A percentile compares a stretch with the other conserved stretches of the same genome.
Conservation (phyloP, 2,888 invertebrate genomes). For the Ophioninae sp. region DNA sequence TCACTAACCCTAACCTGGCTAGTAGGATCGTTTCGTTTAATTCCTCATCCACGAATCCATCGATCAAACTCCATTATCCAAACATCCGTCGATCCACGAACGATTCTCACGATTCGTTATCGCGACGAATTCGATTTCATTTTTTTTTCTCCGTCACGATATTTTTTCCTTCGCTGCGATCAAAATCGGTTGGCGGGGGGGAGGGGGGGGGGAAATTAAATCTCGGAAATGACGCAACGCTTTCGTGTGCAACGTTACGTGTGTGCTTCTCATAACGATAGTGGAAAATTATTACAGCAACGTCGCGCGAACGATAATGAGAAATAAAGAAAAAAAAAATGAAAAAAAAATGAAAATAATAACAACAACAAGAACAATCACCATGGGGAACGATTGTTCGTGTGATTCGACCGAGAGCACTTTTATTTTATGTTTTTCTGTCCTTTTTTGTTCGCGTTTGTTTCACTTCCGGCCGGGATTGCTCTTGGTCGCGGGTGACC, state of each 20-base stretch:
- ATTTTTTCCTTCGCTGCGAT: too few species aligned
- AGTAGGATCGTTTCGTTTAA: conserved; percentile 3
- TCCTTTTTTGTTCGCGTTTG: too few species aligned
- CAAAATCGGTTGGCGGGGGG: not conserved
- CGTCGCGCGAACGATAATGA: not conserved
- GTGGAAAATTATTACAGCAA: conserved; percentile 54
- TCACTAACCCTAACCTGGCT: conserved; percentile 37
- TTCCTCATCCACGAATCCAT: too few species aligned
- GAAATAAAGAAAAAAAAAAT: conserved; percentile 1
- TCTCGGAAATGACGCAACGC: conserved; percentile 64
- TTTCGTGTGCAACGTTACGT: conserved; percentile 48
- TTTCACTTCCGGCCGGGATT: conserved; percentile 47
- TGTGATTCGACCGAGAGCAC: conserved; percentile 38
- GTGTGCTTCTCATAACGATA: conserved; percentile 36
- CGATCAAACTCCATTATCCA: not conserved
- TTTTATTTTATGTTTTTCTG: too few species aligned
- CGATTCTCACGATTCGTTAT: conserved; percentile 10
- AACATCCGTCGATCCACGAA: not conserved
- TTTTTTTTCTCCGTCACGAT: not conserved
- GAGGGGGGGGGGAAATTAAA: not conserved
- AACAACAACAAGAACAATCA: conserved; percentile 5
- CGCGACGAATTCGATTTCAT: not conserved
- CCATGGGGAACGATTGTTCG: conserved; percentile 19
- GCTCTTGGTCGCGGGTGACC: conserved; percentile 36
- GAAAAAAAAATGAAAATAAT: too few species aligned